These are phyloP conservation scores for Scaptodrosophila latifasciaeformis DNA, from an alignment of 2,888 invertebrate species.

Conservation along the genomic window DNA sequence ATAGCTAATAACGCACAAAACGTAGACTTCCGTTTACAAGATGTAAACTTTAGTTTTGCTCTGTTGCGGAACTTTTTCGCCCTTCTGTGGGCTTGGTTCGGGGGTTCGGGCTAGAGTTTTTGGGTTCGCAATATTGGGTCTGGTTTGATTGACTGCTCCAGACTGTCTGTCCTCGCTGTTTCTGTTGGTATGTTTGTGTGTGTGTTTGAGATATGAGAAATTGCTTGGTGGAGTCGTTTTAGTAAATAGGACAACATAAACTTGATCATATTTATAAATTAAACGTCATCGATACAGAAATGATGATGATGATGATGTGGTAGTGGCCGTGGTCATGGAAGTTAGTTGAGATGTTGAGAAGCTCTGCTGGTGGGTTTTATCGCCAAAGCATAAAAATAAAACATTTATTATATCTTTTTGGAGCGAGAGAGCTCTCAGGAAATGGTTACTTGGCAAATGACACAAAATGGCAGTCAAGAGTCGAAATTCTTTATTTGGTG, in stretches of 20 bases:
- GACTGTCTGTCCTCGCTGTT: conserved; percentile 1
- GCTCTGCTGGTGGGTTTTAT: not conserved
- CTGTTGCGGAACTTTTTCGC: not conserved
- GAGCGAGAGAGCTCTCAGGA: conserved; percentile 9
- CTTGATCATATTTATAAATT: conserved; percentile 58
- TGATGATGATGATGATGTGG: not conserved
- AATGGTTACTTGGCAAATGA: not conserved
- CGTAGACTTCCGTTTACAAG: conserved; percentile 47
- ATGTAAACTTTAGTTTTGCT: conserved; percentile 31
- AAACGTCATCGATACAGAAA: conserved; percentile 54
- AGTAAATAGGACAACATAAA: conserved; percentile 23
- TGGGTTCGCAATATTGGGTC: not conserved
- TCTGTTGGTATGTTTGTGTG: not conserved
- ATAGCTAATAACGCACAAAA: conserved; percentile 41
- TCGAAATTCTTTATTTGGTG: conserved; percentile 7
- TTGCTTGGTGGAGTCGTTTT: not conserved
- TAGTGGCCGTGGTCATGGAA: too few relatives aligned
- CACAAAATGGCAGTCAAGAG: conserved; percentile 2
- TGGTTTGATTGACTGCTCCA: conserved; percentile 42
- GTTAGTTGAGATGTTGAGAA: too few relatives aligned
- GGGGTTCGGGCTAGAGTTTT: not conserved
- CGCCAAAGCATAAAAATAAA: conserved; percentile 38
- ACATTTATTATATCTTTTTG: conserved; percentile 52
- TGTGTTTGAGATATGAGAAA: conserved; percentile 6
- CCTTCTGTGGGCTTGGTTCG: too few relatives aligned